Evolutionary conservation across 2,888 invertebrate genomes (phyloP), one percentile per base, ranked within the genome.

Genomic region (Clepsis dumicolana): DNA sequence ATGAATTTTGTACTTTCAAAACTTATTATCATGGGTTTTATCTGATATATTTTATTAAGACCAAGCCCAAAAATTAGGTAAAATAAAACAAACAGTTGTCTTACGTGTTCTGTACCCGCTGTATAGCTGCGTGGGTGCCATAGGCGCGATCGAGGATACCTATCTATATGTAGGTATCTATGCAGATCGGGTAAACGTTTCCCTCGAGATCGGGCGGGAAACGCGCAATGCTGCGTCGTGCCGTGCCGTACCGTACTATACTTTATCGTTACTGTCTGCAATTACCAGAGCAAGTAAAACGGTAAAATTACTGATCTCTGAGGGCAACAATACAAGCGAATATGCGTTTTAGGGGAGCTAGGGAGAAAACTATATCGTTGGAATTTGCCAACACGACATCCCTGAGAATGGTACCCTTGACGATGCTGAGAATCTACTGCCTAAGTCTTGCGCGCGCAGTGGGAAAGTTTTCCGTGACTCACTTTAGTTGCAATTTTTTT

Each of bases 121-220:
- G 35, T 35, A n/a, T 29, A 29, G 29, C 29, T 41, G 12, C 41
- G 35, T 35, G 35, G 35, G 12, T 41, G 41, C 41, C 3, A 41
- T 41, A 41, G n/a, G n/a, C 41, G 41, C n/a, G 41, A 41, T n/a
- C 41, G 41, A 41, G 41, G 41, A n/a, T 53, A 53, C 53, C 53
- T 53, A 53, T 24, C 50, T 52, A 52, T n/a, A n/a, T 7, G 7
- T 52, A 27, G 12, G 21, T 12, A 48, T 48, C 48, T 48, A 48
- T 48, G 48, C 21, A 18, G 48, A 48, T 48, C 48, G 48, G 21
- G 12, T 48, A 21, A 21, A 48, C 48, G 48, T 21, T 12, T 48
- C 48, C 48, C 48, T 48, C 21, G 48, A 21, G 48, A 48, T 48
- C 21, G n/a, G 48, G 5, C 21, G 21, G 48, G 12, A 48, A 48